A percentile compares a stretch with the other conserved stretches of the same genome.
Conservation (phyloP, 2,113 vertebrate species). For the Austrofundulus limnaeus region DNA sequence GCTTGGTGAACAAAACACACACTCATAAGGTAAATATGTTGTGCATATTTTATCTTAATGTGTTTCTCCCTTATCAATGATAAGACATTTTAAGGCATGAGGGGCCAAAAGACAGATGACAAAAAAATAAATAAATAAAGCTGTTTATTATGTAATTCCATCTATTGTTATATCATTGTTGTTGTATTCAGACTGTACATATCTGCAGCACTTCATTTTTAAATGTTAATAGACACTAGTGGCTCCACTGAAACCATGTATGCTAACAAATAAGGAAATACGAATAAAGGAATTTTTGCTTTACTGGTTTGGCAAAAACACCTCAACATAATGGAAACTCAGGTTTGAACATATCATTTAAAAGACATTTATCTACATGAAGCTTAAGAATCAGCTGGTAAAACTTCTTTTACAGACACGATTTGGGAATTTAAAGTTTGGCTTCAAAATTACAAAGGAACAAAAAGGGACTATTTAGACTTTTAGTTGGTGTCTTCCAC, state of each 20-base stretch:
- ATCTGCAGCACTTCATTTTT: conserved; percentile 39
- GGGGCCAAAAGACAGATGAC: conserved; percentile 15
- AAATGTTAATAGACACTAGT: conserved; percentile 42
- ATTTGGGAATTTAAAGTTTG: conserved; percentile 34
- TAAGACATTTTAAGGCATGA: neutral
- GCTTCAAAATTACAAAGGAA: neutral
- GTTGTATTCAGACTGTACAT: conserved; percentile 40
- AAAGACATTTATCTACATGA: conserved; percentile 45
- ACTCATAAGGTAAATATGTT: conserved; percentile 14
- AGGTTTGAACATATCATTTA: conserved; percentile 71
- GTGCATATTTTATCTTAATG: conserved; percentile 5
- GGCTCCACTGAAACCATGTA: conserved; percentile 43
- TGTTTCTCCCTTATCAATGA: conserved; percentile 7
- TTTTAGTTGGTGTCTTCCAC: conserved; percentile 50
- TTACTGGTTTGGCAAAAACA: conserved; percentile 42
- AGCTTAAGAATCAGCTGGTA: conserved; percentile 17
- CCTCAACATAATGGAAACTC: conserved; percentile 64
- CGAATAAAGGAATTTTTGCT: conserved; percentile 43
- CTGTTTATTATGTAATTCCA: conserved; percentile 40
- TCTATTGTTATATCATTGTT: conserved; percentile 42
- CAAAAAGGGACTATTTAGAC: conserved; percentile 32
- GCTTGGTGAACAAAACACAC: conserved; percentile 16
- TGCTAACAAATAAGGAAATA: conserved; percentile 33
- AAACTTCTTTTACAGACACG: conserved; percentile 3
- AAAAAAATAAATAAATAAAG: conserved; percentile 3